Evolutionary conservation across 2,797 vertebrate species (phyloP).

Genomic region (Tapirus indicus): DNA sequence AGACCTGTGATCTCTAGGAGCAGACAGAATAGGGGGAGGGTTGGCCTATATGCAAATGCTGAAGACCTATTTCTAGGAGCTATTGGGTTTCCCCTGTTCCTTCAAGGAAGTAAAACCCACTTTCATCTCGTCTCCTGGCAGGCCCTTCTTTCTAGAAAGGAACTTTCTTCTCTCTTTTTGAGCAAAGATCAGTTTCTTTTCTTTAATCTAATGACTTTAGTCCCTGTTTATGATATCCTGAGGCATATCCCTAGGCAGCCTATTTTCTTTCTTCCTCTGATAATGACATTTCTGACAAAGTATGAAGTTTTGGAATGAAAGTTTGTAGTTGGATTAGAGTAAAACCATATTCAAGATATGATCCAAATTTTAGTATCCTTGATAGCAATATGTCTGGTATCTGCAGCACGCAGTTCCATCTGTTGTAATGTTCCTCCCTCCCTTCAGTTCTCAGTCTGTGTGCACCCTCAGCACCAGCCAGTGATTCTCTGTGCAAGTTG

Average conservation of each 20-base stretch:
- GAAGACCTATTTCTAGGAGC: conserved; percentile 68
- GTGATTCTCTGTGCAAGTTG: not conserved
- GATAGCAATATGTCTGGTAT: not conserved
- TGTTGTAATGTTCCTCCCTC: not conserved
- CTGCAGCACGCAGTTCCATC: not conserved
- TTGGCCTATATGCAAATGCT: conserved; percentile 77
- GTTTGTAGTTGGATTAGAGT: not conserved
- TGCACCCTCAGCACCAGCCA: not conserved
- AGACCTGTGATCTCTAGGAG: conserved; percentile 46
- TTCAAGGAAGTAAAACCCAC: conserved; percentile 68
- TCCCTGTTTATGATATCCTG: not conserved
- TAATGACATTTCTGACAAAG: not conserved
- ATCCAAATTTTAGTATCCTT: not conserved
- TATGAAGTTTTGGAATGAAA: not conserved
- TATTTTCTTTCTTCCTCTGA: conserved; percentile 17
- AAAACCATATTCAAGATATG: not conserved
- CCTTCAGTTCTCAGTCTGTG: not conserved
- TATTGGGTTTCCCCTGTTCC: conserved; percentile 68
- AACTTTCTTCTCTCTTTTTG: not conserved
- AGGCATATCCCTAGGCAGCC: not conserved
- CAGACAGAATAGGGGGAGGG: not conserved
- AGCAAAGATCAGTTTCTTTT: conserved; percentile 13
- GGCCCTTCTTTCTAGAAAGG: conserved; percentile 23
- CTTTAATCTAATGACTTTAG: conserved; percentile 40
- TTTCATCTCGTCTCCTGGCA: conserved; percentile 42